These are phyloP conservation scores for Redunca redunca DNA, from an alignment of 2,113 vertebrate genomes.

Conservation along the genomic window DNA sequence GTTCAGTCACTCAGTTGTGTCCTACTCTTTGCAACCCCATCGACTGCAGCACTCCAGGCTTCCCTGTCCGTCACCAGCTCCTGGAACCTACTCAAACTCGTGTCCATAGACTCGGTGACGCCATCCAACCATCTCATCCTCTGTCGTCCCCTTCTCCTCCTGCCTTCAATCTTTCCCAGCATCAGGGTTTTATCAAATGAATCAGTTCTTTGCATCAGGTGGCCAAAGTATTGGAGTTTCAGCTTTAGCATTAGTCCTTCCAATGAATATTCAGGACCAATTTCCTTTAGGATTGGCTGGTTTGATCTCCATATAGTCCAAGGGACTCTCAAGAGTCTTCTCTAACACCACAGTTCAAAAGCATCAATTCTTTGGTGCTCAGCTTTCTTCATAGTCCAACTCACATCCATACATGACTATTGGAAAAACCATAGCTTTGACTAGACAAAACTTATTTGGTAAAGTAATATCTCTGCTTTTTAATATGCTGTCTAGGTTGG, in stretches of 20 bases:
- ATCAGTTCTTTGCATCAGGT: neutral
- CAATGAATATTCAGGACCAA: neutral
- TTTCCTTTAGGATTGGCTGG: neutral
- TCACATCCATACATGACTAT: neutral
- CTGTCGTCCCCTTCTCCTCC: neutral
- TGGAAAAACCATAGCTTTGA: neutral
- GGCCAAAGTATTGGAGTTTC: neutral
- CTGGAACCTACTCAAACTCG: neutral
- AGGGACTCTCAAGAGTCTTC: neutral
- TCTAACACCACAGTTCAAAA: neutral
- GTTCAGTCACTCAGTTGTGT: accelerated
- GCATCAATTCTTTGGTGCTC: neutral
- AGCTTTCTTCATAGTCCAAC: neutral
- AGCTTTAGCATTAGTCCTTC: neutral
- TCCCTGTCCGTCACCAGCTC: neutral
- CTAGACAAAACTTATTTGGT: neutral
- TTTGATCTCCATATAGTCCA: neutral
- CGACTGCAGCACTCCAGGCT: accelerated
- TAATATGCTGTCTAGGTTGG: neutral
- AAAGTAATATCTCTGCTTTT: neutral
- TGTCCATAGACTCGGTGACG: neutral
- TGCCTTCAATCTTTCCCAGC: neutral
- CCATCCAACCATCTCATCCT: neutral
- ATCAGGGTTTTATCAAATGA: neutral
- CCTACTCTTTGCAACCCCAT: neutral